Conservation (phyloP, 2,797 vertebrate species). For the Hapalemur alaotrensis region DNA sequence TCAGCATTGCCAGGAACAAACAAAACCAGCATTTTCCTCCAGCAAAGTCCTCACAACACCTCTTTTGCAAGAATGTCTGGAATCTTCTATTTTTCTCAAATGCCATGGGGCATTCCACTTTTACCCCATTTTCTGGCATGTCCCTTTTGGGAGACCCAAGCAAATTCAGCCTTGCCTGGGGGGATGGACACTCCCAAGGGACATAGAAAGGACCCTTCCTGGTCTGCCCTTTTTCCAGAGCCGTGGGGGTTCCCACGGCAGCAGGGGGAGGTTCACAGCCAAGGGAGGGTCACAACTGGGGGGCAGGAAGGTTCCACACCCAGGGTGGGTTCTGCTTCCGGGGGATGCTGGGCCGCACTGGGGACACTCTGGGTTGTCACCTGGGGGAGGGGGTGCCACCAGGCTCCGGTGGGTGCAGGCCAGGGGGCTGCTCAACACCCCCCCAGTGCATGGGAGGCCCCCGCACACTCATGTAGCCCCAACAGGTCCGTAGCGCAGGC, state of each 20-base stretch:
- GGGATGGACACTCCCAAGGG: not conserved
- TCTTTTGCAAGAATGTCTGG: slow-evolving; percentile 1
- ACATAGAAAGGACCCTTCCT: not conserved
- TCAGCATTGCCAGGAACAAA: rapidly evolving
- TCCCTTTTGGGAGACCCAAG: slow-evolving; percentile 39
- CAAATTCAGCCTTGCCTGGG: slow-evolving; percentile 61
- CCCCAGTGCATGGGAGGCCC: rapidly evolving
- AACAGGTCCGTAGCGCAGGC: rapidly evolving
- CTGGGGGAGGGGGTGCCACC: too few species aligned
- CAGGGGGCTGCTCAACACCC: not conserved
- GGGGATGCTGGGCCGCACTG: not conserved
- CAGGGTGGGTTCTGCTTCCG: not conserved
- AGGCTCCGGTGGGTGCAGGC: not conserved
- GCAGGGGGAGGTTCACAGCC: too few species aligned
- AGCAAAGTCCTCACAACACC: not conserved
- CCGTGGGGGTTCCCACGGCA: not conserved
- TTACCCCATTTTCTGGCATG: slow-evolving; percentile 47
- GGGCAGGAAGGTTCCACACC: not conserved
- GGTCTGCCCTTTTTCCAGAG: not conserved
- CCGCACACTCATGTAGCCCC: rapidly evolving
- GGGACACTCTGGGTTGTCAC: too few species aligned
- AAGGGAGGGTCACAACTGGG: not conserved
- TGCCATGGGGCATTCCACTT: not conserved
- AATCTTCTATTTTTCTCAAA: not conserved
- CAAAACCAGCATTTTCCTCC: not conserved